phyloP scores from a whole-genome alignment of 2,888 invertebrate species.

The Scelioninae gen. 2 region DNA sequence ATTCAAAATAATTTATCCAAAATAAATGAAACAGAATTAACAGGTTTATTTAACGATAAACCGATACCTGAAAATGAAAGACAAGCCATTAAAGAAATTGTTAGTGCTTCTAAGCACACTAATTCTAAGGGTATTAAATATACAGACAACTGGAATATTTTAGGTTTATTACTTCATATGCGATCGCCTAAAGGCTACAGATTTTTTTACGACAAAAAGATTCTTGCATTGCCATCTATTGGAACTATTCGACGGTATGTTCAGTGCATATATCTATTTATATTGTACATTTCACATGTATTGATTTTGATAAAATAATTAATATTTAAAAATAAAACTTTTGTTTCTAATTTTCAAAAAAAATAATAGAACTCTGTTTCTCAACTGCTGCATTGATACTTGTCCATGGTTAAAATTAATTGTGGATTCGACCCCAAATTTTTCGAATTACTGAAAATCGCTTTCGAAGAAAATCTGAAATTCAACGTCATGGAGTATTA shows the following conservation, averaged over 20 bases:
- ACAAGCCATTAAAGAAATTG: conserved; percentile 2
- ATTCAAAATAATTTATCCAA: conserved; percentile 8
- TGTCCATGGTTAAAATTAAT: background rate
- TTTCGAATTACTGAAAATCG: conserved; percentile 16
- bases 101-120: conserved; percentile 4
- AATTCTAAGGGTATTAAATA: conserved; percentile 5
- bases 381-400: too few relatives aligned
- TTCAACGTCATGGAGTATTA: conserved; percentile 20
- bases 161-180: conserved; percentile 36
- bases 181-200: conserved; percentile 20
- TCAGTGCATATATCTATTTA: too few relatives aligned
- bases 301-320: too few relatives aligned
- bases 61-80: conserved; percentile 7
- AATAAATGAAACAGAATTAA: background rate
- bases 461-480: conserved; percentile 2
- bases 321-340: too few relatives aligned
- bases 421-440: too few relatives aligned
- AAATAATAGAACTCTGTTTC: too few relatives aligned
- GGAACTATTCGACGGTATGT: conserved; percentile 18
- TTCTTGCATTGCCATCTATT: conserved; percentile 22
- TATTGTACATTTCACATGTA: too few relatives aligned
- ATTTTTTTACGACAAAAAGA: conserved; percentile 15
- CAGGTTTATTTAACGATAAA: background rate
- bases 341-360: too few relatives aligned
- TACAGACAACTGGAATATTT: conserved; percentile 8